These are phyloP conservation scores for Listronotus bonariensis DNA, from an alignment of 1,140 invertebrate species.

Conservation along the genomic window DNA sequence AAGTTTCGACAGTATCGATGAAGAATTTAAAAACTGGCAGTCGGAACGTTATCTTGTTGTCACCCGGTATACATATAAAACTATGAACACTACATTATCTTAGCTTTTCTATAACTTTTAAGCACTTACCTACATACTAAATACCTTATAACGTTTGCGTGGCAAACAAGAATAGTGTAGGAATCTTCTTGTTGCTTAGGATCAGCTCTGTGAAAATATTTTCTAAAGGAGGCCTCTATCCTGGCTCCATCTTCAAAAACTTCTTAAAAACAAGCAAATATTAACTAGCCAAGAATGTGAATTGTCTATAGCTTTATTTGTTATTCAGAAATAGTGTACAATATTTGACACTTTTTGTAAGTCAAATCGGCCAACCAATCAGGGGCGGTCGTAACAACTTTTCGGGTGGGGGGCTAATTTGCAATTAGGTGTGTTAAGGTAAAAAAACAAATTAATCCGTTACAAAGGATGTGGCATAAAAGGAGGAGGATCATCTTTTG, in stretches of 20 bases:
- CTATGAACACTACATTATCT: background rate
- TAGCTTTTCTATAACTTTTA: background rate
- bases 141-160: conserved; percentile 98
- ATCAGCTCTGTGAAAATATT: conserved; percentile 90
- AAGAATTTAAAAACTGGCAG: background rate
- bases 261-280: conserved; percentile 63
- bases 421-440: no score
- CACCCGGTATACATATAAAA: no score
- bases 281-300: background rate
- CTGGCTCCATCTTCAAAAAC: conserved; percentile 94
- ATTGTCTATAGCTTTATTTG: no score
- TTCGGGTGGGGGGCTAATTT: no score
- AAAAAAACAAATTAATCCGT: no score
- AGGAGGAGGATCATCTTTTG: no score
- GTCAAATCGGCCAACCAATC: no score
- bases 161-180: conserved; percentile 94
- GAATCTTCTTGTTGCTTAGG: conserved; percentile 80
- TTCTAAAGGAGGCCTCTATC: conserved; percentile 95
- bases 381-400: no score
- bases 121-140: conserved; percentile 87
- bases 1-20: no score
- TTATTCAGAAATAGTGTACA: background rate
- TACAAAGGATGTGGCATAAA: no score
- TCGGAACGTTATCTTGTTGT: no score
- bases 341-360: no score